phyloP scores from a whole-genome alignment of 53 echinoderm and acorn worm genomes.

The Temnopleurus reevesii region DNA sequence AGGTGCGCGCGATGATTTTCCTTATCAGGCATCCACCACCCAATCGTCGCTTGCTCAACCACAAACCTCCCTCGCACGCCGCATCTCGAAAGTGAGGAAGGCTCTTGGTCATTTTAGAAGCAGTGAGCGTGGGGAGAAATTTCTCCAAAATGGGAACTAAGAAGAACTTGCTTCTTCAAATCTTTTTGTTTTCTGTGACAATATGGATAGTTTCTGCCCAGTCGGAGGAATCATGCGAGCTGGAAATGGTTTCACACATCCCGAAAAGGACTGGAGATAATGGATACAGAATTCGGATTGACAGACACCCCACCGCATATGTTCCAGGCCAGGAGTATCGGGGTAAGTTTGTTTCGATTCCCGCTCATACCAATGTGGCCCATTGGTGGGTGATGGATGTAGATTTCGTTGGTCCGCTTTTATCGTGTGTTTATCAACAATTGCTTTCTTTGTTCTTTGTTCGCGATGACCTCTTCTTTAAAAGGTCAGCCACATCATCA shows the following conservation, averaged over 20 bases:
- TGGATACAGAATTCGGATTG: constrained; percentile 73
- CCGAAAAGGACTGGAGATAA: constrained; percentile 77
- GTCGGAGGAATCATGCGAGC: constrained; percentile 15
- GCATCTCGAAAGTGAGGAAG: too few species aligned
- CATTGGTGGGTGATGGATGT: too few species aligned
- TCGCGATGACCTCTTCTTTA: too few species aligned
- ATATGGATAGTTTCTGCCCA: constrained; percentile 12
- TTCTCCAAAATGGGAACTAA: not conserved
- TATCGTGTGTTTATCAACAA: too few species aligned
- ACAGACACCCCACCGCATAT: constrained; percentile 68
- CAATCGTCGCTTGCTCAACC: too few species aligned
- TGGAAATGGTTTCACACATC: not conserved
- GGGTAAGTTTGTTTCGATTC: constrained; percentile 67
- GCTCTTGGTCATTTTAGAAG: too few species aligned
- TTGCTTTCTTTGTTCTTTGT: not conserved
- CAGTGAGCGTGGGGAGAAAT: too few species aligned
- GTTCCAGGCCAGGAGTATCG: constrained; percentile 76
- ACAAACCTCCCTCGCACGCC: too few species aligned
- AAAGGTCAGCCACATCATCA: too few species aligned
- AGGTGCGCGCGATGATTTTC: too few species aligned
- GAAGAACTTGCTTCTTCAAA: not conserved
- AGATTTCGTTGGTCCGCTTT: too few species aligned
- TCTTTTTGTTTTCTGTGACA: not conserved
- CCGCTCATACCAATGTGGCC: not conserved
- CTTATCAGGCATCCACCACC: too few species aligned